Evolutionary conservation across 1,140 invertebrate species (phyloP), one percentile per base, ranked within the genome.

Genomic region (Musca vetustissima): DNA sequence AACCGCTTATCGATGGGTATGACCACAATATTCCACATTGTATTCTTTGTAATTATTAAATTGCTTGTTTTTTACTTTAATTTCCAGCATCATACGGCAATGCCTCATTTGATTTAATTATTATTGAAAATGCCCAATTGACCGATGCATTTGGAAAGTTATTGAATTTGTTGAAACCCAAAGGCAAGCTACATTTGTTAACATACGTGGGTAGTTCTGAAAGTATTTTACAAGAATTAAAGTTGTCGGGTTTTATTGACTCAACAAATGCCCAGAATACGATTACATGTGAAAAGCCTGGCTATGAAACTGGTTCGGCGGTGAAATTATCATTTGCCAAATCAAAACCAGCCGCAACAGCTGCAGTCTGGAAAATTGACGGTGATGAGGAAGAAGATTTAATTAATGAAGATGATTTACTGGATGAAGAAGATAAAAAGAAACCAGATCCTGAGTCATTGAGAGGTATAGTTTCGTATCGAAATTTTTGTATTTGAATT

Each of bases 391-490:
- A 94, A 77, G 87, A 91, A 73, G 93, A 95, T 55, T 85, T 94
- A 3, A 95, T 98, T 68, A 90, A 98, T 85, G 89, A 92, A 55
- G 92, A 97, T 85, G 88, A 91, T 73, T 85, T 98, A 21, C 83
- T 98, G 15, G 93, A 97, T 83, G 94, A 96, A 78, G 89, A 91
- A 69, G 97, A 98, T 84, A 85, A 94, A 52, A 89, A 90, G 69
- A 96, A 93, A 84, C 96, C 96, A 47, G 89, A 94, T 78, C 88
- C 91, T 43, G 80, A 88, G 21, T 90, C 91, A 32, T 84, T 98
- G 7, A 91, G 86, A 89, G 93, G 93, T 95, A 11, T n/a, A n/a
- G n/a, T n/a, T n/a, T n/a, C 32, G 50, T 64, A 14, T 19, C 3
- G 36, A 43, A 28, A 28, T 43, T 13, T 28, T 28, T 8, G 8